These are phyloP conservation scores for Heliocidaris tuberculata DNA, from an alignment of 35 echinoderm and acorn worm genomes.

Conservation along the genomic window DNA sequence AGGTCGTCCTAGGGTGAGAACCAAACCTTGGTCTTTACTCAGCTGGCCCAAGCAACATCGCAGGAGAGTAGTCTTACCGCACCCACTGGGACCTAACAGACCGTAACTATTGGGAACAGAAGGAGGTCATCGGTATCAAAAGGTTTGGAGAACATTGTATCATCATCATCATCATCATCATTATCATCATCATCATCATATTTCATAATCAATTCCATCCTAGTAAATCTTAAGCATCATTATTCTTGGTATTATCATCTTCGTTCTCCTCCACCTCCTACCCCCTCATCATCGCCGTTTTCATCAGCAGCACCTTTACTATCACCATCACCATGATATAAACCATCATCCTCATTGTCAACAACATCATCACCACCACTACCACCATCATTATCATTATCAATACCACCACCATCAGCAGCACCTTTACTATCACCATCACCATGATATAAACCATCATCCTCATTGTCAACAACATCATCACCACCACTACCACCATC, in stretches of 20 bases:
- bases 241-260: not conserved
- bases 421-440: too few species aligned
- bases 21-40: conserved; percentile 62
- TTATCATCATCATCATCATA: not conserved
- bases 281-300: not conserved
- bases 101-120: conserved; percentile 75
- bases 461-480: not conserved
- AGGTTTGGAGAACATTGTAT: not conserved
- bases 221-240: not conserved
- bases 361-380: too few species aligned
- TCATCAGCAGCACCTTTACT: not conserved
- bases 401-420: not conserved
- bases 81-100: conserved; percentile 93
- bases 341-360: not conserved
- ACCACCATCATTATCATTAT: not conserved
- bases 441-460: not conserved
- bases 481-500: too few species aligned
- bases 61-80: conserved; percentile 94
- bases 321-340: too few species aligned
- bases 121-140: not conserved
- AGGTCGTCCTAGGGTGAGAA: conserved; percentile 75
- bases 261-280: not conserved
- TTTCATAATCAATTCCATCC: not conserved
- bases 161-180: not conserved
- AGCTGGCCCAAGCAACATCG: conserved; percentile 83